Evolutionary conservation across 2,888 invertebrate species (phyloP), one percentile per base, ranked within the genome.

Genomic region (Ormyrus thymus): DNA sequence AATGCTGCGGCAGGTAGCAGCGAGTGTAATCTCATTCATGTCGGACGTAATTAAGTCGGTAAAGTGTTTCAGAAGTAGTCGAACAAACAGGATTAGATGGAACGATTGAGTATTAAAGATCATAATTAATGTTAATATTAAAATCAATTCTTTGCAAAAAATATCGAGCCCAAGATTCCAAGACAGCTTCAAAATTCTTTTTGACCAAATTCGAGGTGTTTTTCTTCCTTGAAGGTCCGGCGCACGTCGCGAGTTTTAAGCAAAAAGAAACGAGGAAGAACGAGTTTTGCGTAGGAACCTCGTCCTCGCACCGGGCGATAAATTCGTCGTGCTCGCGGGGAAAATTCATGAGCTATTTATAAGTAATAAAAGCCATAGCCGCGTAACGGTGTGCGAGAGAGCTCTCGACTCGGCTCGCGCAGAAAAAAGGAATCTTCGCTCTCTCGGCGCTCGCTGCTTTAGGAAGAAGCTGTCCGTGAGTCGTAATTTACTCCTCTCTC

Each of bases 291-390:
- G 58, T 61, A 10, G 9, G 62, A 7, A 62, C 6, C 45, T n/a
- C 53, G 51, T 53, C 15, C 29, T 29, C 29, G 29, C 29, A 29
- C 29, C 29, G 62, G 50, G 58, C 71, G 65, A 77, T 71, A 71
- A 77, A 71, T 77, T 72, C 68, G 70, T 64, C 69, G 53, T n/a
- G 43, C 8, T 59, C 59, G 10, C 5, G 13, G 29, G 59, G 69
- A 74, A 77, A 74, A 80, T 80, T 77, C 77, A 77, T 69, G 77
- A 70, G 72, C 73, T 74, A 77, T 80, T 80, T 65, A 62, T 65
- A 70, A 61, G 74, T 61, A 70, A 73, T 77, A 65, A 77, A 72
- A 74, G 51, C 73, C 59, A 29, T 48, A 15, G 50, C 15, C 50
- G 72, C n/a, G 43, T 65, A 70, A 74, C 64, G 69, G 69, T 56